Percentiles rank a stretch among this genome's conserved stretches.
Evolutionary conservation across 1,140 invertebrate species (phyloP).

Genomic region (Caenorhabditis remanei): DNA sequence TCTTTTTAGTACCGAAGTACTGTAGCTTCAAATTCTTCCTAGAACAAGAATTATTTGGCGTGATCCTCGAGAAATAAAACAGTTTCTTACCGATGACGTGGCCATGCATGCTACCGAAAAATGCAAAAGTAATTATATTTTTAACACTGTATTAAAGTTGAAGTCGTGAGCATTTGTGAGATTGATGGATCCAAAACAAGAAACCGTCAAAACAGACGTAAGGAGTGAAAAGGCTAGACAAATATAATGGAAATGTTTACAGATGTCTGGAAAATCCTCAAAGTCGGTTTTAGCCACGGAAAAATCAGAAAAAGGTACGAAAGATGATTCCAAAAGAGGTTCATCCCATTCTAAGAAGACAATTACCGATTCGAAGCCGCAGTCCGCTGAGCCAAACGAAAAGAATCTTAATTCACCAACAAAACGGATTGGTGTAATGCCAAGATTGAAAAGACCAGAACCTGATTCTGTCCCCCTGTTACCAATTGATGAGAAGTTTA

Average conservation of each 20-base stretch:
- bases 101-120: too few relatives aligned
- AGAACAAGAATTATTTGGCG: too few relatives aligned
- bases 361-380: neutral
- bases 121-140: neutral
- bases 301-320: neutral
- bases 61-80: too few relatives aligned
- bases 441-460: conserved; percentile 14
- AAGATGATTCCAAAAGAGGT: neutral
- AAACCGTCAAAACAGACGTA: neutral
- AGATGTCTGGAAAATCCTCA: neutral
- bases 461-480: conserved; percentile 34
- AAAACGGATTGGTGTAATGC: conserved; percentile 17
- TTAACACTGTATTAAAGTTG: neutral
- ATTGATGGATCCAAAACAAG: conserved; percentile 1
- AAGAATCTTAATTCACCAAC: neutral
- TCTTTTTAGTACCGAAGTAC: too few relatives aligned
- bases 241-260: neutral
- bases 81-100: too few relatives aligned
- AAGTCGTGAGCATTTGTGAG: neutral
- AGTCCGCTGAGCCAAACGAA: neutral
- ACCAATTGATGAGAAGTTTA: conserved; percentile 56
- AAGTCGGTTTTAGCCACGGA: neutral
- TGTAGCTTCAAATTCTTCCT: too few relatives aligned
- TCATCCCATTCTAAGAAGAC: neutral
- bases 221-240: neutral